Percentiles rank a stretch among this genome's conserved stretches.
Evolutionary conservation across 2,888 invertebrate genomes (phyloP).

Genomic region (Epsilonema sp.): DNA sequence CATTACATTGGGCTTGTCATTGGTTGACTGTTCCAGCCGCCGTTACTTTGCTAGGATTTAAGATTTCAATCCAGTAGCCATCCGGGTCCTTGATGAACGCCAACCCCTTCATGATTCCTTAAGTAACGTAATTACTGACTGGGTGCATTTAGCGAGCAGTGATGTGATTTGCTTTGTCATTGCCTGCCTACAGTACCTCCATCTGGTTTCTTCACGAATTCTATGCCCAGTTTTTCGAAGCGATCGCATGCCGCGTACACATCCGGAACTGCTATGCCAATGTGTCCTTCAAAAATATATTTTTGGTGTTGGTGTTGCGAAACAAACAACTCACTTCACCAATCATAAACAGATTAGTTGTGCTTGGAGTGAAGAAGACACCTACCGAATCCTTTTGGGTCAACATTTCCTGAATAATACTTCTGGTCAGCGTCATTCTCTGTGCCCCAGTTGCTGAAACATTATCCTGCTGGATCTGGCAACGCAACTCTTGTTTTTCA

Average conservation of each 20-base stretch:
- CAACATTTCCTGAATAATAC: conserved; percentile 55
- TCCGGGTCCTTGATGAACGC: conserved; percentile 89
- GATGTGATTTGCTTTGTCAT: not conserved
- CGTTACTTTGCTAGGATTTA: conserved; percentile 39
- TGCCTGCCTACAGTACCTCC: conserved; percentile 39
- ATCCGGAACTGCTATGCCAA: conserved; percentile 70
- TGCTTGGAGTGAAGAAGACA: conserved; percentile 1
- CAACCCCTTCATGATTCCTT: conserved; percentile 72
- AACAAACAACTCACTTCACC: not conserved
- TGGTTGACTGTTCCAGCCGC: too few relatives aligned
- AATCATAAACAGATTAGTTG: not conserved
- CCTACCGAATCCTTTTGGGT: not conserved
- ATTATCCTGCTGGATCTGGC: conserved; percentile 1
- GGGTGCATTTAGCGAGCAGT: too few relatives aligned
- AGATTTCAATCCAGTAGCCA: conserved; percentile 87
- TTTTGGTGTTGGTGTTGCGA: not conserved
- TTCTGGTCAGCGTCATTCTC: conserved; percentile 54
- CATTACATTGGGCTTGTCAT: too few relatives aligned
- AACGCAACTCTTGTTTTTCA: conserved; percentile 3
- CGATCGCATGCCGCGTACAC: conserved; percentile 65
- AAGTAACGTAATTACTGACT: conserved; percentile 20
- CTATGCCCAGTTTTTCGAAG: conserved; percentile 63
- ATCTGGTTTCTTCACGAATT: conserved; percentile 67
- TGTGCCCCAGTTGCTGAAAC: conserved; percentile 77
- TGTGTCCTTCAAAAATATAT: conserved; percentile 46